Conservation (phyloP, 2,888 invertebrate genomes). For the Agrilus mali region DNA sequence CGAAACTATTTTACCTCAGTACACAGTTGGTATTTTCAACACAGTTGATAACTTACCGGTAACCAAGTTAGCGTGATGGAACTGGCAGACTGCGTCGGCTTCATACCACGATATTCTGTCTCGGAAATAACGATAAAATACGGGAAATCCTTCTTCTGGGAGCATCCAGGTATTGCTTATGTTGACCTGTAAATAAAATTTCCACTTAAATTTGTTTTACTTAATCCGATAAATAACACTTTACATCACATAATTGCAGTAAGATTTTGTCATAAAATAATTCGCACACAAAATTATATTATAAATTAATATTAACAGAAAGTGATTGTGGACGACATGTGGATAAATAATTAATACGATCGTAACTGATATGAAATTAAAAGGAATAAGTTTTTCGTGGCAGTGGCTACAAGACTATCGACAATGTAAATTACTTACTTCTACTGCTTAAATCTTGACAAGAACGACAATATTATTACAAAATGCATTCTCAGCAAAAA, state of each 20-base stretch:
- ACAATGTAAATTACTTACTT: too few relatives aligned
- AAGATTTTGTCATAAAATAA: too few relatives aligned
- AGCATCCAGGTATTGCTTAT: slow-evolving; percentile 74
- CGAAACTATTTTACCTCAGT: background rate
- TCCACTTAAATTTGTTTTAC: background rate
- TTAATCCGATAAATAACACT: background rate
- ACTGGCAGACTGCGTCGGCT: slow-evolving; percentile 72
- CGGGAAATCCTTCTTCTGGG: slow-evolving; percentile 68
- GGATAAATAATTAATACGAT: too few relatives aligned
- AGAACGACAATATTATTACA: too few relatives aligned
- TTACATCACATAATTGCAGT: background rate
- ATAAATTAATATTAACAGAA: too few relatives aligned
- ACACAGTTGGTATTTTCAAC: background rate
- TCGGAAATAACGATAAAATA: slow-evolving; percentile 72
- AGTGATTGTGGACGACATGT: too few relatives aligned
- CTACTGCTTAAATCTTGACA: too few relatives aligned
- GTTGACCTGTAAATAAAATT: slow-evolving; percentile 49
- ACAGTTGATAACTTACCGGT: slow-evolving; percentile 47
- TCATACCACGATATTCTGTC: slow-evolving; percentile 77
- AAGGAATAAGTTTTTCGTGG: too few relatives aligned
- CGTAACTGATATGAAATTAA: too few relatives aligned
- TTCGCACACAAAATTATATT: too few relatives aligned
- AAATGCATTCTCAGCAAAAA: too few relatives aligned
- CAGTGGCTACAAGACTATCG: too few relatives aligned
- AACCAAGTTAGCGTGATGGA: slow-evolving; percentile 68